Conservation (phyloP, 2,888 invertebrate species). For the Idaea aversata region DNA sequence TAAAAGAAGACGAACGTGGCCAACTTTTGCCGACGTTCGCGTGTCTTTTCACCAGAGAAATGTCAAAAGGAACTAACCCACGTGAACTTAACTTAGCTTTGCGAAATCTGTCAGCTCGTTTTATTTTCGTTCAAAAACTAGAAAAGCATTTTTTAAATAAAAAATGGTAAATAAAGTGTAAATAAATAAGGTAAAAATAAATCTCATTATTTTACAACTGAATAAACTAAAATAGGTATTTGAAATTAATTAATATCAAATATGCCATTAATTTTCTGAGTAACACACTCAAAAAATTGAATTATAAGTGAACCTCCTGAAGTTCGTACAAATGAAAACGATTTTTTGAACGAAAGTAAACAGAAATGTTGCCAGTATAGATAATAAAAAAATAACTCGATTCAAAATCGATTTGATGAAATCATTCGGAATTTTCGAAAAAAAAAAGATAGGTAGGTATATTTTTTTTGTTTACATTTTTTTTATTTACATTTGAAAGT, state of each 20-base stretch:
- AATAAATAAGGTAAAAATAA: background rate
- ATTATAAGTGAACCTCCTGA: background rate
- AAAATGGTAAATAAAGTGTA: background rate
- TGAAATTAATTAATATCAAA: background rate
- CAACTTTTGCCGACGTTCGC: conserved; percentile 72
- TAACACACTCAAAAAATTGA: too few relatives aligned
- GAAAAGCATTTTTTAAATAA: background rate
- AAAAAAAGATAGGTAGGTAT: too few relatives aligned
- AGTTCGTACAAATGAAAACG: background rate
- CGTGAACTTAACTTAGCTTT: conserved; percentile 35
- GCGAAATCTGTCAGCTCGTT: conserved; percentile 4
- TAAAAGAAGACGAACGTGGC: conserved; percentile 70
- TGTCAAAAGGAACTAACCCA: conserved; percentile 63
- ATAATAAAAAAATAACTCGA: background rate
- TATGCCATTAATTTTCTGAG: too few relatives aligned
- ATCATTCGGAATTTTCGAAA: background rate
- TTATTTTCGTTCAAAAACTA: conserved; percentile 23
- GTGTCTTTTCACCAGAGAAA: conserved; percentile 70
- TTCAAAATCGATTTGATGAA: background rate
- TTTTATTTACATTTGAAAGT: background rate
- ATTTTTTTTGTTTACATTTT: background rate
- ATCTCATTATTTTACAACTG: background rate
- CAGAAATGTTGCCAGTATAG: background rate
- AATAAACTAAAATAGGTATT: background rate
- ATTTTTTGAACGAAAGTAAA: background rate